Base-by-base conservation (phyloP, 1,140 invertebrate genomes). In the Elysia chlorotica region DNA sequence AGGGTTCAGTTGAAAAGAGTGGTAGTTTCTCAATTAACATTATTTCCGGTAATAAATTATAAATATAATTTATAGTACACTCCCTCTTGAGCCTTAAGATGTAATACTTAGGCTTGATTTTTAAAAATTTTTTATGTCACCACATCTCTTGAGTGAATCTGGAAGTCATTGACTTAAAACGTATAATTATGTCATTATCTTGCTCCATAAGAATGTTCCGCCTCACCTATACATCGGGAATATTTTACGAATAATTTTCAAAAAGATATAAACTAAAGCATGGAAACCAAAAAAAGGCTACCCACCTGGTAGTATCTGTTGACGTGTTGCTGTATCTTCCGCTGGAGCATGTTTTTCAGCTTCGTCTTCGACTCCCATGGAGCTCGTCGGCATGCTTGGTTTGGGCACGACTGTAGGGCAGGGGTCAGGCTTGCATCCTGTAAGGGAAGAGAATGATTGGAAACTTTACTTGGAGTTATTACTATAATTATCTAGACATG, bases 251-350 rank as follows among this genome's bases (percentile, higher is more conserved):
- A n/a, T n/a, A n/a, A n/a, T 10, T 48, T 48, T 14, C 41, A 48
- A n/a, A 48, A 14, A 48, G 10, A 48, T n/a, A 14, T 59, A 28
- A 59, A 25, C 56, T 17, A 10, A 17, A 17, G 25, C 10, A 59
- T 59, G 56, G 14, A 10, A 59, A 25, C 25, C 14, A 17, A 6
- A 59, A 59, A 10, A 59, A 17, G 56, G 25, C 10, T n/a, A n/a
- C 30, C 54, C 31, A 71, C 69, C 30, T 71, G 69, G 53, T 71
- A 71, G 38, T 71, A 71, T 37, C 57, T 71, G 38, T 63, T 71
- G 35, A 71, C 59, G 30, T 62, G 59, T 48, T 71, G n/a, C 19
- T 71, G 69, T 21, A 71, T 63, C 59, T 48, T 71, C 19, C 17
- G 35, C 21, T 71, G 69, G 35, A 71, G 57, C n/a, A 71, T 37